Base-by-base conservation (phyloP, 1,140 invertebrate species). In the Cyrtorhinus lividipennis region DNA sequence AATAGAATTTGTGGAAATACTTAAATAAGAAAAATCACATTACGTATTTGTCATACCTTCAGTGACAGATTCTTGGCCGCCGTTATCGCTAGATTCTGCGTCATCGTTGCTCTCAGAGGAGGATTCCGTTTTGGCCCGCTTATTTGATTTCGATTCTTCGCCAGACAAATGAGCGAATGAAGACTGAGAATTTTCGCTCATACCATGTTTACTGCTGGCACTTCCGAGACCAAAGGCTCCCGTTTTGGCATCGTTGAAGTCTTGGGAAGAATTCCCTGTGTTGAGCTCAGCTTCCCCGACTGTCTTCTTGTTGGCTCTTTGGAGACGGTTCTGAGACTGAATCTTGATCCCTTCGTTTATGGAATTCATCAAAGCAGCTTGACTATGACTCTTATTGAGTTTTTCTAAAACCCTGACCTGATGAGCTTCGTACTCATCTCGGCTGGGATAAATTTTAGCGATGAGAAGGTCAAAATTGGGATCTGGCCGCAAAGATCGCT, bases 401-500 rank as follows among this genome's bases (percentile, higher is more conserved):
- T 95, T 95, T 2, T 92, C 92, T 68, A 97, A 74, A 0, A 96
- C 90, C 65, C 88, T 79, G 71, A 95, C 92, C 70, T 98, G 94
- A 69, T 95, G 92, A 0, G 92, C 93, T 74, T 98, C 95, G 71
- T 97, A 98, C 69, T 98, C 94, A 70, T 98, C 94, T 65, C 95
- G 80, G 73, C 90, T 95, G 0, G 95, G 95, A 74, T 97, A 99
- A 56, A 99, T 98, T 76, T 98, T 98, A 0, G 92, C 92, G 65
- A 99, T 99, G 1, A 99, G 75, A 65, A 93, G 78, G 76, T 99
- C 97, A 73, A 99, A 99, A 76, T 98, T 99, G 2, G 95, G 95
- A 78, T 99, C 97, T 0, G 93, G 92, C 62, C 97, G 77, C 0
- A 99, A 74, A 1, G 94, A 98, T 22, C 97, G 78, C 75, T 98